Percentiles rank a stretch among this genome's conserved stretches.
Evolutionary conservation across 2,888 invertebrate species (phyloP).

Genomic region (Caenorhabditis parvicauda): DNA sequence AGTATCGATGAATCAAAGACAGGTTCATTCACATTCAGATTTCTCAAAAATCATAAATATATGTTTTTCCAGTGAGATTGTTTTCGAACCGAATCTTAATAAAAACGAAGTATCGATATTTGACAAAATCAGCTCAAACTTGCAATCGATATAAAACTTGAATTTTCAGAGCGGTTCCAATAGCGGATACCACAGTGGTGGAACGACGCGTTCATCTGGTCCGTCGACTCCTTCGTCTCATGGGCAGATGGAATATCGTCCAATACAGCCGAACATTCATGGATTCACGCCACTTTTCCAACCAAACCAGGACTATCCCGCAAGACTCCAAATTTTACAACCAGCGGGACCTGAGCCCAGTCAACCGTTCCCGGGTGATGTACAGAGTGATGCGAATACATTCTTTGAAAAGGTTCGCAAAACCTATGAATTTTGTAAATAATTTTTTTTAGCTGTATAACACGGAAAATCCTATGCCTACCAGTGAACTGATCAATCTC

Average conservation of each 20-base stretch:
- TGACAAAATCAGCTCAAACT: too few species aligned
- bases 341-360: too few species aligned
- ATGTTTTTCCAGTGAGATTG: too few species aligned
- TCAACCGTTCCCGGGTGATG: constrained; percentile 71
- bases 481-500: constrained; percentile 93
- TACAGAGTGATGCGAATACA: constrained; percentile 97
- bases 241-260: constrained; percentile 31
- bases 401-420: constrained; percentile 86
- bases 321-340: too few species aligned
- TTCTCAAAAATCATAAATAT: too few species aligned
- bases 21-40: too few species aligned
- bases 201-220: constrained; percentile 20
- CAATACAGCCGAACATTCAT: constrained; percentile 1
- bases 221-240: constrained; percentile 35
- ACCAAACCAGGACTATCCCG: not conserved
- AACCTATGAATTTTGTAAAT: not conserved
- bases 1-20: constrained; percentile 18
- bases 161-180: not conserved
- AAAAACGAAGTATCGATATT: too few species aligned
- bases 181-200: constrained; percentile 10
- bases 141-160: not conserved
- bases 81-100: too few species aligned
- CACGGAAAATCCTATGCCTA: constrained; percentile 68
- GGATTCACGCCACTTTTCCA: constrained; percentile 10
- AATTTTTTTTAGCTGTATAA: constrained; percentile 24